Evolutionary conservation across 2,888 invertebrate species (phyloP), one percentile per base, ranked within the genome.

Genomic region (Branchellion lobata): DNA sequence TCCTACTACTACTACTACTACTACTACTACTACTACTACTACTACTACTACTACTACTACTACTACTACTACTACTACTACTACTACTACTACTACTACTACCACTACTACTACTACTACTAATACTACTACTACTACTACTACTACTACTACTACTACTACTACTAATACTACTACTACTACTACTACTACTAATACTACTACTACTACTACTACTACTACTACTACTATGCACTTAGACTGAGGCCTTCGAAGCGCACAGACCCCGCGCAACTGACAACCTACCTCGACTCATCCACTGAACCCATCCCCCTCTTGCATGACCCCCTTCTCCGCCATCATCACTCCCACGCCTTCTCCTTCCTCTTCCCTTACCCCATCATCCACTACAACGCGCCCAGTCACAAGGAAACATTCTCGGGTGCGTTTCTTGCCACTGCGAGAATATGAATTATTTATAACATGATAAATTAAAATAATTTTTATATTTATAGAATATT

Each of bases 1-100:
- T n/a, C n/a, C n/a, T n/a, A n/a, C n/a, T n/a, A n/a, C n/a, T 53
- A 53, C 53, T 53, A 53, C 53, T 53, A 53, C 53, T 53, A 53
- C 53, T 53, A 53, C 53, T 53, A 53, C 53, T 53, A 53, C 53
- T 53, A 53, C 53, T 53, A 53, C 53, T 53, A 53, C 53, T 53
- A 53, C 53, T 53, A 53, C 53, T 53, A 53, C 53, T 53, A 53
- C 53, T 53, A 53, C 53, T 53, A 53, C 53, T 53, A 53, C 53
- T 53, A 53, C 53, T 53, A 53, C 53, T 53, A 53, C 53, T 53
- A 53, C 53, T 53, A 53, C 53, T 53, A 53, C 53, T 53, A 53
- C 53, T 53, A 53, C 53, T 53, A 53, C 53, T 53, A 53, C 53
- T 53, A 53, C 53, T 53, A 53, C 53, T 53, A 53, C 53, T 53